Evolutionary conservation across 2,888 invertebrate genomes (phyloP), one percentile per base, ranked within the genome.

Genomic region (Falcaria lacertinaria): DNA sequence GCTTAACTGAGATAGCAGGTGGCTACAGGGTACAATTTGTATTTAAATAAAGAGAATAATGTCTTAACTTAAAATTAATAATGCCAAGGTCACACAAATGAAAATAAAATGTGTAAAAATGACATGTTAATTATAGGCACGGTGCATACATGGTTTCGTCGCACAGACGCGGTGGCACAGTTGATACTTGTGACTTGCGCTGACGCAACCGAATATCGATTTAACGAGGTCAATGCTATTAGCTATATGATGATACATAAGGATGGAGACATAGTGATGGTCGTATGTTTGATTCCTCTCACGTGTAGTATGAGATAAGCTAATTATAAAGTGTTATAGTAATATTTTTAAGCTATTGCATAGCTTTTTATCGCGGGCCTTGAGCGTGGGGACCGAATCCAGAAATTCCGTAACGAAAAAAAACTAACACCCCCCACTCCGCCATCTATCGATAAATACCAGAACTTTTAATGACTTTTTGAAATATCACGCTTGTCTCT

Each of bases 201-300:
- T 76, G 80, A 73, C 71, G 84, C 73, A 84, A 84, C 76, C 71
- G 57, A 79, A 77, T 80, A 83, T 84, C 19, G 19, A 19, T 19
- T 19, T 19, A 79, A 63, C 61, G 79, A 65, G 85, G 85, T 74
- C 85, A 85, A 78, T 84, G 85, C 71, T 84, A n/a, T n/a, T n/a
- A n/a, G n/a, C n/a, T n/a, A 69, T 57, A 44, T 55, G 59, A 50
- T 42, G 44, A 40, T 28, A 17, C 33, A 37, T 14, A 2, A 36
- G 19, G 19, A 37, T 37, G 33, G 13, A 6, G 7, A 32, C 32
- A 22, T 39, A 28, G 7, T 22, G 13, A 25, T 8, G 22, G n/a
- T 17, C 22, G 14, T 22, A 4, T 22, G 7, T 8, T 8, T 37
- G 34, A 34, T 34, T 34, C 15, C 15, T 33, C 33, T 33, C 33